Evolutionary conservation across 2,797 vertebrate species (phyloP).

Genomic region (Erithacus rubecula): DNA sequence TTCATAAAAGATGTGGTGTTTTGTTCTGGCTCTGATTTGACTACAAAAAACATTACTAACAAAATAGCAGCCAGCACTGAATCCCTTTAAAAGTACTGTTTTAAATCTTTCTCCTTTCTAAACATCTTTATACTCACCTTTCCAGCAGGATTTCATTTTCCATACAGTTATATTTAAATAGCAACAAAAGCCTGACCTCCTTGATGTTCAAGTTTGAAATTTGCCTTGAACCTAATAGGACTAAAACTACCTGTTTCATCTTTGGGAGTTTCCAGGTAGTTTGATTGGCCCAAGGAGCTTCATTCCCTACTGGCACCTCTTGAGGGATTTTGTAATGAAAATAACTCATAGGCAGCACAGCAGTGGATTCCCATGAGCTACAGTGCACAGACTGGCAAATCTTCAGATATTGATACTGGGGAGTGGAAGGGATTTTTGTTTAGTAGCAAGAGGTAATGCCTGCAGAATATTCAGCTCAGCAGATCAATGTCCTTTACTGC

Average conservation of each 20-base stretch:
- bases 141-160: slow-evolving; percentile 23
- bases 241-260: neutral
- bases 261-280: slow-evolving; percentile 25
- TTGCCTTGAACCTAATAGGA: slow-evolving; percentile 19
- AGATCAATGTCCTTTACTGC: neutral
- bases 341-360: slow-evolving; percentile 1
- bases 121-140: neutral
- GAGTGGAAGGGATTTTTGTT: neutral
- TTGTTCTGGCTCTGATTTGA: slow-evolving; percentile 30
- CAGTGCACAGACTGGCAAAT: neutral
- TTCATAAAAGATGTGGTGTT: neutral
- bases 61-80: neutral
- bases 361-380: neutral
- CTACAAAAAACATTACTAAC: neutral
- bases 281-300: slow-evolving; percentile 31
- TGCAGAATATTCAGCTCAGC: neutral
- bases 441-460: neutral
- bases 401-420: neutral
- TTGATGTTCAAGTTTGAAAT: slow-evolving; percentile 30
- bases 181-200: neutral
- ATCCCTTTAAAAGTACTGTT: neutral
- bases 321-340: slow-evolving; percentile 33
- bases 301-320: slow-evolving; percentile 20
- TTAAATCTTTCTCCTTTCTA: slow-evolving; percentile 4
- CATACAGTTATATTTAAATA: slow-evolving; percentile 3